phyloP scores from a whole-genome alignment of 2,797 vertebrate species.

The Hypotaenidia philippensis region DNA sequence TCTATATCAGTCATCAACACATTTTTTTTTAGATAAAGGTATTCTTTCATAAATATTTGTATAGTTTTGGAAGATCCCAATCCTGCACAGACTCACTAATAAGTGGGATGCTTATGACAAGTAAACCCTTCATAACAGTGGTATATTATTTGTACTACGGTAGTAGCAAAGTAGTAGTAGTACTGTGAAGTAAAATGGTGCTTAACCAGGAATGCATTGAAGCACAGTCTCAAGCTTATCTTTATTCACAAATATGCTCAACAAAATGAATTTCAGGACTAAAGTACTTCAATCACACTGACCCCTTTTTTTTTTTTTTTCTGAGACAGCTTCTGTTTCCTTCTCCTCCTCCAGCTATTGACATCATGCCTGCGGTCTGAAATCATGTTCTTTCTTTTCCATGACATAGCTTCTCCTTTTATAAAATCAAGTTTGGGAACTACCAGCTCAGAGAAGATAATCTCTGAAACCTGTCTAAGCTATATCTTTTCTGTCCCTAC shows the following conservation, averaged over 20 bases:
- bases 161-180: background rate
- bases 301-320: background rate
- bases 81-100: background rate
- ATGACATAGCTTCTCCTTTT: background rate
- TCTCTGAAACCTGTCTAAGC: background rate
- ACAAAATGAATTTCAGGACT: background rate
- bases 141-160: background rate
- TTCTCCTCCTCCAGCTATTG: background rate
- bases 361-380: fast-evolving
- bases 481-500: background rate
- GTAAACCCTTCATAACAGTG: background rate
- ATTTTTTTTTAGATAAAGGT: background rate
- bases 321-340: background rate
- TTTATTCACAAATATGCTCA: background rate
- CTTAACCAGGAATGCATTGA: background rate
- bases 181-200: background rate
- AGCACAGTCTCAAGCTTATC: background rate
- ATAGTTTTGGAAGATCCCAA: background rate
- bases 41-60: background rate
- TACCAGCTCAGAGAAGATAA: background rate
- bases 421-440: slow-evolving; percentile 5
- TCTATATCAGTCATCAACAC: background rate
- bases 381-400: background rate
- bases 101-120: background rate
- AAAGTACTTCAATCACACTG: background rate